These are phyloP conservation scores for Grus americana DNA, from an alignment of 2,113 vertebrate species.

Conservation along the genomic window DNA sequence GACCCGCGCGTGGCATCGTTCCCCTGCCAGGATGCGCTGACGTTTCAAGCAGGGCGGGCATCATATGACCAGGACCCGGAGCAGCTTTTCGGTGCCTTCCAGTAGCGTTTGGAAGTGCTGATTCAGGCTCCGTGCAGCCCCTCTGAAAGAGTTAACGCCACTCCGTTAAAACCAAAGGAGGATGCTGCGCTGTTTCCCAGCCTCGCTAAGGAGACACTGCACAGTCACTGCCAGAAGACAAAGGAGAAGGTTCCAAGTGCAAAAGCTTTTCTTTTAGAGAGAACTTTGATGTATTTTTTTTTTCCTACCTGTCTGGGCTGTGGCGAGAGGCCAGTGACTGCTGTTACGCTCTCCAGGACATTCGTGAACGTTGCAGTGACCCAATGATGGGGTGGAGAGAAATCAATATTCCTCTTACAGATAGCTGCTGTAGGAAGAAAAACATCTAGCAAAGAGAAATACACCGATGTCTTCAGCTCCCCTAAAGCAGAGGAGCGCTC, in stretches of 20 bases:
- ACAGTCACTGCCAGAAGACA: neutral
- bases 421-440: neutral
- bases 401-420: neutral
- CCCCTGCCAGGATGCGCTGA: accelerated
- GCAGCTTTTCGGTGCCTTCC: neutral
- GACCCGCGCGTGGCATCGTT: accelerated
- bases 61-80: neutral
- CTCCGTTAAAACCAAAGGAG: neutral
- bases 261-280: neutral
- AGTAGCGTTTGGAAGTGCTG: neutral
- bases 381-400: neutral
- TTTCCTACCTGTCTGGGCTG: neutral
- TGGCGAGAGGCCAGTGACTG: neutral
- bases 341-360: conserved; percentile 23
- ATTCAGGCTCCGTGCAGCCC: neutral
- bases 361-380: neutral
- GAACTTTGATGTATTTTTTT: neutral
- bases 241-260: neutral
- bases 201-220: accelerated
- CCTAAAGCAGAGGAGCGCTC: neutral
- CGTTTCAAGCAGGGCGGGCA: neutral
- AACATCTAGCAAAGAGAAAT: neutral
- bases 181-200: neutral
- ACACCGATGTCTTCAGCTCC: neutral
- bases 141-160: accelerated